Percentiles rank a stretch among this genome's conserved stretches.
Evolutionary conservation across 2,888 invertebrate genomes (phyloP).

Genomic region (Acleris emargana): DNA sequence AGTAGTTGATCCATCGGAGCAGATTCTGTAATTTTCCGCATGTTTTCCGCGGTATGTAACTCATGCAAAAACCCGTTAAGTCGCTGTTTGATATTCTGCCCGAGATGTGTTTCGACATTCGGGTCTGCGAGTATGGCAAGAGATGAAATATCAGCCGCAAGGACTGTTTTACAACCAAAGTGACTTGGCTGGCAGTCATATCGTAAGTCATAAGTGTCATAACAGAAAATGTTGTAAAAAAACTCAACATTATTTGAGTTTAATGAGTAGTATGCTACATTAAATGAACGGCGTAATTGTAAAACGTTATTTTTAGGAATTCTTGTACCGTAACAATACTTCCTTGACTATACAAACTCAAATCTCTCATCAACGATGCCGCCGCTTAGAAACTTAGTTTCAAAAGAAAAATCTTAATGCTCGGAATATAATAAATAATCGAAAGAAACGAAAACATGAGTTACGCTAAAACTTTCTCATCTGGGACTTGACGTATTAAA

Average conservation of each 20-base stretch:
- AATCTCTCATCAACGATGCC: too few species aligned
- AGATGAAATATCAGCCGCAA: slow-evolving; percentile 16
- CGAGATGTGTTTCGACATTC: slow-evolving; percentile 16
- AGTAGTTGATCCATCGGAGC: not conserved
- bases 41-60: slow-evolving; percentile 2
- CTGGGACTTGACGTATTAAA: slow-evolving; percentile 14
- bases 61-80: slow-evolving; percentile 15
- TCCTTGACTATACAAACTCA: too few species aligned
- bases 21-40: slow-evolving; percentile 16
- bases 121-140: slow-evolving; percentile 1
- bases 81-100: not conserved
- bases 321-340: too few species aligned
- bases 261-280: too few species aligned
- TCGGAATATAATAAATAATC: slow-evolving; percentile 22
- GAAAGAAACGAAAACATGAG: slow-evolving; percentile 11
- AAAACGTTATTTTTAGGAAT: too few species aligned
- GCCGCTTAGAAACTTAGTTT: not conserved
- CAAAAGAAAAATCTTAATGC: slow-evolving; percentile 2
- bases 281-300: too few species aligned
- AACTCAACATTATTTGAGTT: not conserved
- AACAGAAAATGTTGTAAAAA: not conserved
- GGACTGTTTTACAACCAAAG: not conserved
- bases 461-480: not conserved
- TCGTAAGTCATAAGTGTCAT: not conserved
- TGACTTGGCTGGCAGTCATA: not conserved